Evolutionary conservation across 2,888 invertebrate genomes (phyloP).

Genomic region (Drosophila rellima): DNA sequence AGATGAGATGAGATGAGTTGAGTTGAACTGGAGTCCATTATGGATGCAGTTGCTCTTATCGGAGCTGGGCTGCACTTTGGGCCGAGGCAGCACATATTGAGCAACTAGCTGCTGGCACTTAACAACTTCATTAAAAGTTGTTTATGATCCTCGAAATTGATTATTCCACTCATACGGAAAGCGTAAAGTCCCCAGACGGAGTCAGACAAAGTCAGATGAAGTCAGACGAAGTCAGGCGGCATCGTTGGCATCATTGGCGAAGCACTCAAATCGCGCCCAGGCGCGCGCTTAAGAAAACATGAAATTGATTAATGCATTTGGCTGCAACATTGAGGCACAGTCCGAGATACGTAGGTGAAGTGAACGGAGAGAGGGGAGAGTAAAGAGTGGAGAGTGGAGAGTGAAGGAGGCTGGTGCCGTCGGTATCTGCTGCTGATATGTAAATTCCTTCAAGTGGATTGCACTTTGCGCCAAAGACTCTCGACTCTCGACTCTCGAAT

Average conservation of each 20-base stretch:
- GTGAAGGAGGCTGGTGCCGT: constrained; percentile 46
- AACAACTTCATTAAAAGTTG: constrained; percentile 85
- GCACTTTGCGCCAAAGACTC: constrained; percentile 79
- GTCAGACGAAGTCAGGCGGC: constrained; percentile 42
- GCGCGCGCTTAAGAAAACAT: constrained; percentile 82
- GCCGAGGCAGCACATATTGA: constrained; percentile 28
- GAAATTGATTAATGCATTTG: constrained; percentile 82
- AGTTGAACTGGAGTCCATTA: constrained; percentile 60
- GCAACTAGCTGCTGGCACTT: constrained; percentile 81
- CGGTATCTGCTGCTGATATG: constrained; percentile 79
- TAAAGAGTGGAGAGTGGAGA: constrained; percentile 11
- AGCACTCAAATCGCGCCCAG: constrained; percentile 76
- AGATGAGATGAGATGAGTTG: background rate
- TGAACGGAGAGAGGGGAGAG: background rate
- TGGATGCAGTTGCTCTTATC: constrained; percentile 67
- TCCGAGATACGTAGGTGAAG: constrained; percentile 49
- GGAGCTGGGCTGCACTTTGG: constrained; percentile 62
- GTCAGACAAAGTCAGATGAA: constrained; percentile 1
- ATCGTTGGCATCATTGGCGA: constrained; percentile 21
- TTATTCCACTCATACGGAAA: constrained; percentile 82
- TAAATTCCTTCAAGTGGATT: constrained; percentile 82
- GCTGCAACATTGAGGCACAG: constrained; percentile 66
- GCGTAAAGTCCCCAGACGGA: constrained; percentile 55
- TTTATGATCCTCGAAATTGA: constrained; percentile 85
- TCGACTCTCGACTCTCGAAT: constrained; percentile 47